Evolutionary conservation across 2,797 vertebrate species (phyloP), one percentile per base, ranked within the genome.

Genomic region (Hydrophis major): DNA sequence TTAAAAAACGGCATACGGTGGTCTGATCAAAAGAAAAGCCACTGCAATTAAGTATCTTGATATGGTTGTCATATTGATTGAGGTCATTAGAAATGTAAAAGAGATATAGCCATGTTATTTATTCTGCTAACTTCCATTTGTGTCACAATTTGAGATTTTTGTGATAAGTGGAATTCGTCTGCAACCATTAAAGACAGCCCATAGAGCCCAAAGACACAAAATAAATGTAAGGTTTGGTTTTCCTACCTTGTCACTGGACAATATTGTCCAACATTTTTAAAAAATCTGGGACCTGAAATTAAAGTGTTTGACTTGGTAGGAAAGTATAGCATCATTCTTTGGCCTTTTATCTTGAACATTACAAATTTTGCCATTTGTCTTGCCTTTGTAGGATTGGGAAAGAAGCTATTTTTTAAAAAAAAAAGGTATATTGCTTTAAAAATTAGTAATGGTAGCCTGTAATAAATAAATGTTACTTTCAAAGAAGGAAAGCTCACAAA

Each of bases 401-500:
- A 0, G 55, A 55, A 16, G 20, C 83, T 32, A 4, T 95, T 96
- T 95, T 95, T 95, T 42, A 0, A 0, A 42, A 95, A 95, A 95
- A 97, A 95, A 92, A 83, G 90, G 66, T 88, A 86, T 94, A 37
- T 93, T 96, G 74, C 74, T 83, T 83, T 83, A 83, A 83, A 47
- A 47, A 83, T 10, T 47, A 47, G 10, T 96, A 95, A 93, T 74
- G 90, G 32, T 92, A 94, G 95, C 94, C 93, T 92, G 94, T 93
- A 95, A 96, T 94, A 93, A 92, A 94, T 91, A 95, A 89, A 88
- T 92, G 86, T 95, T 95, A 78, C 90, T 86, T 93, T 96, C 93
- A 89, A 63, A 96, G 95, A 96, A 96, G 94, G 89, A 92, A 94
- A 95, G 89, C 93, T 96, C 94, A 94, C 94, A 96, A 94, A 95